phyloP scores from a whole-genome alignment of 1,140 invertebrate genomes.

The Globodera ellingtonae region DNA sequence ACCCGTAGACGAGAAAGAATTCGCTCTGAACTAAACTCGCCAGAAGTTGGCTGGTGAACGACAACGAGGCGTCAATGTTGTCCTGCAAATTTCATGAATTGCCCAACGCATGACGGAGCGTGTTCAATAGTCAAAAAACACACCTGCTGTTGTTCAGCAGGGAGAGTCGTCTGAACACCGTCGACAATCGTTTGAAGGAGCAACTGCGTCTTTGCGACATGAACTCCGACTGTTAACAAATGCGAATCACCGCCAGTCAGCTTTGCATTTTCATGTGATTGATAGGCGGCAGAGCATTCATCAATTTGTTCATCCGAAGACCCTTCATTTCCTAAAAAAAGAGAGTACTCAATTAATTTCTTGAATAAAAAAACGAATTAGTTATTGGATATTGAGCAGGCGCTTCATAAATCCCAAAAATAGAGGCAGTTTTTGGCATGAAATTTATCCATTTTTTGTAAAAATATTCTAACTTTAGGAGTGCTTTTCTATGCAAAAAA shows the following conservation, averaged over 20 bases:
- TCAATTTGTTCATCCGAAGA: not conserved
- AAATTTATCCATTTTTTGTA: no score
- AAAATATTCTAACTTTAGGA: no score
- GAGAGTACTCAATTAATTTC: not conserved
- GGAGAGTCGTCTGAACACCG: not conserved
- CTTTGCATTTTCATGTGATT: not conserved
- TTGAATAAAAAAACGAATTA: not conserved
- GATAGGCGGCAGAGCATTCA: not conserved
- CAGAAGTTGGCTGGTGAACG: not conserved
- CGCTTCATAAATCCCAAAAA: no score
- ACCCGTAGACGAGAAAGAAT: conserved; percentile 40
- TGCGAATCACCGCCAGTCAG: conserved; percentile 28
- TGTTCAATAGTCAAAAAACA: no score
- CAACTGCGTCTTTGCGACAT: conserved; percentile 30
- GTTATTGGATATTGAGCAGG: no score
- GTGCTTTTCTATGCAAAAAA: no score
- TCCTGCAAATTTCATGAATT: not conserved
- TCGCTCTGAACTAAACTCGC: not conserved
- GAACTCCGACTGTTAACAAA: conserved; percentile 32
- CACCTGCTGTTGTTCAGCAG: no score
- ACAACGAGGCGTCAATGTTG: not conserved
- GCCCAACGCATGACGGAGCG: no score
- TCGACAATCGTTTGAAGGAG: conserved; percentile 41
- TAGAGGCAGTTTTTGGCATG: no score
- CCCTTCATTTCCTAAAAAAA: not conserved